These are phyloP conservation scores for Gouania willdenowi DNA, from an alignment of 2,797 vertebrate species.

Conservation along the genomic window DNA sequence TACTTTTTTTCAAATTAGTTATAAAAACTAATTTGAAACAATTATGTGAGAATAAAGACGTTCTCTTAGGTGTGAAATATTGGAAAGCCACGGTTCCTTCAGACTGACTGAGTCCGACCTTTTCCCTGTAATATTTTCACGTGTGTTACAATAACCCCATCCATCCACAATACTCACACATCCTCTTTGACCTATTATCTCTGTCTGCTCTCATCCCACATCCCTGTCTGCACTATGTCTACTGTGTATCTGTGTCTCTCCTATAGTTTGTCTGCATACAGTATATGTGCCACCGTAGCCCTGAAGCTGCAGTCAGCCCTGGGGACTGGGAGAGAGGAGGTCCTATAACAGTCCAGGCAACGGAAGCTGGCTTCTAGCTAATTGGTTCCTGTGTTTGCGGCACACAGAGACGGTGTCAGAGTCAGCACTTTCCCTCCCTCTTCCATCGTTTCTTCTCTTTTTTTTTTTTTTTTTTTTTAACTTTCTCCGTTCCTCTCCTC, in stretches of 20 bases:
- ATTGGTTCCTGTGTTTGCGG: conserved; percentile 68
- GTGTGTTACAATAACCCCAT: neutral
- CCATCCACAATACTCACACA: neutral
- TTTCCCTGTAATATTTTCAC: neutral
- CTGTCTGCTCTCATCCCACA: conserved; percentile 24
- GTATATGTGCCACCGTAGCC: conserved; percentile 54
- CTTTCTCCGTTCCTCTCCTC: conserved; percentile 32
- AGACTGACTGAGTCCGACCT: too few species aligned
- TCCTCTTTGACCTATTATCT: conserved; percentile 5
- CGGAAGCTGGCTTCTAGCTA: conserved; percentile 69
- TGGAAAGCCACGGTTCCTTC: too few species aligned
- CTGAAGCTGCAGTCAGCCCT: conserved; percentile 60
- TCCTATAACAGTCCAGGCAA: conserved; percentile 60
- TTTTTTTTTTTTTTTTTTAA: conserved; percentile 42
- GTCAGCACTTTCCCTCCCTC: conserved; percentile 61
- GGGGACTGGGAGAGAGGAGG: conserved; percentile 61
- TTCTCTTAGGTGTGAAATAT: too few species aligned
- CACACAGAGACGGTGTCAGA: conserved; percentile 57
- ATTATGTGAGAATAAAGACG: too few species aligned
- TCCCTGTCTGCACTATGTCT: conserved; percentile 34
- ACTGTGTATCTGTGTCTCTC: conserved; percentile 45
- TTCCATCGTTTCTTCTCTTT: conserved; percentile 31
- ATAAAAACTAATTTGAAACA: too few species aligned
- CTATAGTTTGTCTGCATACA: conserved; percentile 56
- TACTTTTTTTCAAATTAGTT: too few species aligned